Base-by-base conservation (phyloP, 1,140 invertebrate genomes). In the Ctenoplectra terminalis region DNA sequence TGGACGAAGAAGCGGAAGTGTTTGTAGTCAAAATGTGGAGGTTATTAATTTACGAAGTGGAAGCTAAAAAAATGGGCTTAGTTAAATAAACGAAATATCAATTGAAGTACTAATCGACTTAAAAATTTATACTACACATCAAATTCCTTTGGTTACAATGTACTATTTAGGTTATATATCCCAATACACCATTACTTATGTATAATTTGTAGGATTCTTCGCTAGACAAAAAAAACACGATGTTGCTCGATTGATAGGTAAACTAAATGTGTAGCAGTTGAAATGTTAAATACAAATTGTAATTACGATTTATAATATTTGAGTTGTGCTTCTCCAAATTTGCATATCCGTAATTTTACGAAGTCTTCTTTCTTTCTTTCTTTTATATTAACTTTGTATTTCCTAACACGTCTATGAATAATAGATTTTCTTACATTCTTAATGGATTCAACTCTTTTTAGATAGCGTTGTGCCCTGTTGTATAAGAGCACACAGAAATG, bases 1-100 rank as follows among this genome's bases (percentile, higher is more conserved):
- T 99, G 87, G 99, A 99, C 93, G 99, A 99, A 93, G 99, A 99
- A 94, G 99, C 99, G 11, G 99, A 99, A 95, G 98, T 99, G 70
- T 99, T 99, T 95, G 98, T 99, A 88, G 98, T 99, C 54, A 99
- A 99, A 96, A 99, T 99, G 98, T 99, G 99, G 99, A 96, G 99
- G 90, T 95, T 99, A 92, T 95, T 99, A 74, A 99, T 99, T 89
- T 99, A 99, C 94, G 99, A 99, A 96, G 98, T 99, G 87, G 99
- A 99, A 96, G 98, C 99, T 60, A 99, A 99, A 94, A 99, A 99
- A 93, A 95, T 97, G 92, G 97, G 96, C 79, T 94, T 97, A 93
- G 95, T 96, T 90, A 97, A 97, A 94, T 96, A 94, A 95, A 87
- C 83, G 60, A 69, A 60, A 82, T 79, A 64, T 61, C 61, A 67